These are phyloP conservation scores for Lepidurus packardi DNA, from an alignment of 1,140 invertebrate genomes.

Conservation along the genomic window DNA sequence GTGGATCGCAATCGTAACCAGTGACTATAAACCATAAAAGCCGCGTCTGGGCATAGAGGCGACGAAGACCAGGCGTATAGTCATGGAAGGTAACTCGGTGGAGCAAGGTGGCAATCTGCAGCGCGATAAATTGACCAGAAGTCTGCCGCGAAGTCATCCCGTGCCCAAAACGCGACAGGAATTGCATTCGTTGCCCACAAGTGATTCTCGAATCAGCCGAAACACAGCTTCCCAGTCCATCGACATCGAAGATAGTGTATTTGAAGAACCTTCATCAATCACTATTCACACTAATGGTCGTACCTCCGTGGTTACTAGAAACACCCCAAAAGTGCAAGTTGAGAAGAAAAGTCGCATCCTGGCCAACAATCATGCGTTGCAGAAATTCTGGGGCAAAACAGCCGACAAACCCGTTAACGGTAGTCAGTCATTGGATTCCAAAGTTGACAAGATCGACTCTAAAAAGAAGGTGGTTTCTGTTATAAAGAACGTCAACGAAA, in stretches of 20 bases:
- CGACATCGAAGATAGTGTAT: background rate
- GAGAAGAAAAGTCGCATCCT: background rate
- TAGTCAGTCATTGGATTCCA: background rate
- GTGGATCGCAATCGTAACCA: background rate
- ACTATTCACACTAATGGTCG: background rate
- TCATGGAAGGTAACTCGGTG: background rate
- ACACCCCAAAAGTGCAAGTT: background rate
- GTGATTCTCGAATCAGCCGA: background rate
- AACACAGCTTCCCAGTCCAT: background rate
- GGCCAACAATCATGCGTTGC: slow-evolving; percentile 1
- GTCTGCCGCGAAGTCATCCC: background rate
- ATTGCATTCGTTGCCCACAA: background rate
- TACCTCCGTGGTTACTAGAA: background rate
- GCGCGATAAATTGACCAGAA: slow-evolving; percentile 15
- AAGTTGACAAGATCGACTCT: background rate
- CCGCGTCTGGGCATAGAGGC: background rate
- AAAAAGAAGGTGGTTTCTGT: background rate
- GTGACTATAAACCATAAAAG: background rate
- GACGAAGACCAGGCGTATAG: background rate
- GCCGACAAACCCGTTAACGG: background rate
- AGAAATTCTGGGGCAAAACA: background rate
- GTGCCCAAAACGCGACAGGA: background rate
- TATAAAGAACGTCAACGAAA: background rate
- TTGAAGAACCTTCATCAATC: background rate
- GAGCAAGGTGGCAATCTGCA: slow-evolving; percentile 3